Percentiles rank a stretch among this genome's conserved stretches.
phyloP scores from a whole-genome alignment of 2,113 vertebrate genomes.

The Porphyrio hochstetteri region DNA sequence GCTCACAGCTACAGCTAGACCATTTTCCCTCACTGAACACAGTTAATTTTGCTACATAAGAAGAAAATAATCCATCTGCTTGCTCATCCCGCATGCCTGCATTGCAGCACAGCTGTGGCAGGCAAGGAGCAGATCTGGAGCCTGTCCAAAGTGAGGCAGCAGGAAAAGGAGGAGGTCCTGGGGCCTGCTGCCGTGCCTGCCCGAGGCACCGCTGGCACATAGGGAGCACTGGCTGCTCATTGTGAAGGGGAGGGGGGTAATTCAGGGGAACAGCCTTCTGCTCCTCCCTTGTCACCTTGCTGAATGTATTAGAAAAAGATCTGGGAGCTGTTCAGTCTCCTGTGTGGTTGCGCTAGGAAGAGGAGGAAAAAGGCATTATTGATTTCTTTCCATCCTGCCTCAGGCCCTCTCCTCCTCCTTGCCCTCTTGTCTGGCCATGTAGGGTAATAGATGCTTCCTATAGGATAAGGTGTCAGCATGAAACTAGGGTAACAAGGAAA shows the following conservation, averaged over 20 bases:
- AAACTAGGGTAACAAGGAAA: neutral
- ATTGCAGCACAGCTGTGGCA: neutral
- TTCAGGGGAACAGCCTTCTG: neutral
- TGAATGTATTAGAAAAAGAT: neutral
- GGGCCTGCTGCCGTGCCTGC: neutral
- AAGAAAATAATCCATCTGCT: neutral
- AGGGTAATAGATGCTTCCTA: neutral
- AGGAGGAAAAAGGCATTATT: neutral
- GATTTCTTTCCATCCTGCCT: neutral
- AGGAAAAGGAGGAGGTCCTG: neutral
- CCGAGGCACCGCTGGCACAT: too few relatives aligned
- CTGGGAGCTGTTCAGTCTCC: neutral
- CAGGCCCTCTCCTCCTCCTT: neutral
- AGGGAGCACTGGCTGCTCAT: neutral
- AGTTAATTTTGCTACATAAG: neutral
- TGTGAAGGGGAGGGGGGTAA: neutral
- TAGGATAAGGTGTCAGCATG: neutral
- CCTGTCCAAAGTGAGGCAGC: neutral
- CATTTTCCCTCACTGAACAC: too few relatives aligned
- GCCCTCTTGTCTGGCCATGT: neutral
- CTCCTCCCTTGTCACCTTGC: neutral
- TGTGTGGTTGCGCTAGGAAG: neutral
- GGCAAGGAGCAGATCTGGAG: neutral
- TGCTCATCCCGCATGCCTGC: neutral
- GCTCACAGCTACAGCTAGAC: neutral